Evolutionary conservation across 2,113 vertebrate species (phyloP), one percentile per base, ranked within the genome.

Genomic region (Pterocles orientalis): DNA sequence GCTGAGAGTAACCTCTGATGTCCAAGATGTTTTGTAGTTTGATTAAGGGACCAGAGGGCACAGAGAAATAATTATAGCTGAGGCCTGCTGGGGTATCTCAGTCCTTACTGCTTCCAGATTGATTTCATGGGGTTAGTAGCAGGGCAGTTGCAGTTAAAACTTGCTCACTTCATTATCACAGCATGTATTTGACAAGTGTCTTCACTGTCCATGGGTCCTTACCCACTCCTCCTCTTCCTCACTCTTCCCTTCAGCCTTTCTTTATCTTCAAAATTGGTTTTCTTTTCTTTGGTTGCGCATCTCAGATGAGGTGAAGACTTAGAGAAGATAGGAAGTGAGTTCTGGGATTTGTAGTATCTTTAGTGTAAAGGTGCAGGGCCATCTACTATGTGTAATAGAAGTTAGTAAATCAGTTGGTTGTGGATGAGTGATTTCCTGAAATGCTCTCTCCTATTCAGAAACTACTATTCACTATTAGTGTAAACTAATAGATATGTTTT

Each of bases 151-250:
- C 62, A 86, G 28, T 94, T 94, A 68, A 85, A 93, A 65, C 36
- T 77, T 82, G 34, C 33, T 89, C 14, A 28, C 18, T 86, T 86
- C 0, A 0, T 86, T 92, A 34, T 25, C 1, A 0, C n/a, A 51
- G 50, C 1, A 0, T 13, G 1, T 33, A 39, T 31, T 58, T 92
- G 36, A 54, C 50, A 83, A 56, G 60, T 0, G 0, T n/a, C 39
- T 53, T 36, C 6, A 4, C 36, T 1, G 1, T 87, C 45, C 24
- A 8, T 0, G 1, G 28, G 34, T 78, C 47, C 57, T 78, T 91
- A 23, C 8, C 33, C 0, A 1, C 21, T 76, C 19, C 7, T 88
- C 7, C 10, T 81, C 24, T 43, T 72, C 47, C 17, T 70, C 36
- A 17, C 12, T 57, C 4, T 53, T 88, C n/a, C 45, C 33, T 82